These are phyloP conservation scores for Plagodis dolabraria DNA, from an alignment of 2,888 invertebrate genomes.

Conservation along the genomic window DNA sequence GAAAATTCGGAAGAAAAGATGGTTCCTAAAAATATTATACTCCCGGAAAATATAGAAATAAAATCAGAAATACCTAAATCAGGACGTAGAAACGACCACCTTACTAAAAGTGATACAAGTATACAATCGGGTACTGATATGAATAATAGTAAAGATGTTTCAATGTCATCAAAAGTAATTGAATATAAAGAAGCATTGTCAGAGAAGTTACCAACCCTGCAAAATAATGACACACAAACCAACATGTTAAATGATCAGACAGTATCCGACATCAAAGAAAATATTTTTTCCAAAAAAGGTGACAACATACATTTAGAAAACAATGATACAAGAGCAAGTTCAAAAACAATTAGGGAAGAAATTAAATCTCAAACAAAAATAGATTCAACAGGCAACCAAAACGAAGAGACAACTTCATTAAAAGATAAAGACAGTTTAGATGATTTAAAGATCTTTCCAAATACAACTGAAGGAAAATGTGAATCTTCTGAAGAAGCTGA, in stretches of 20 bases:
- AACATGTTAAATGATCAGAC: background rate
- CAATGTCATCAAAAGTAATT: background rate
- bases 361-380: background rate
- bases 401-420: background rate
- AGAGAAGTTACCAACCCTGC: background rate
- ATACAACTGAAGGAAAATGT: too few relatives aligned
- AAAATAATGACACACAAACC: background rate
- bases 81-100: too few relatives aligned
- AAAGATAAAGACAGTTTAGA: background rate
- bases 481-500: too few relatives aligned
- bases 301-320: background rate
- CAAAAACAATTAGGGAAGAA: background rate
- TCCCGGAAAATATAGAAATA: too few relatives aligned
- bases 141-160: background rate
- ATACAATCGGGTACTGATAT: background rate
- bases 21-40: too few relatives aligned
- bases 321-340: background rate
- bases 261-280: background rate
- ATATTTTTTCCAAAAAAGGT: background rate
- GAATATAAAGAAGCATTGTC: background rate
- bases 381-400: background rate
- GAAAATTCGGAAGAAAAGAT: too few relatives aligned
- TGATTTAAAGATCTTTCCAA: too few relatives aligned
- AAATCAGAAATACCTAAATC: too few relatives aligned
- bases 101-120: too few relatives aligned